A percentile compares a stretch with the other conserved stretches of the same genome.
These are phyloP conservation scores for Poecilia picta DNA, from an alignment of 2,797 vertebrate genomes.

Conservation along the genomic window DNA sequence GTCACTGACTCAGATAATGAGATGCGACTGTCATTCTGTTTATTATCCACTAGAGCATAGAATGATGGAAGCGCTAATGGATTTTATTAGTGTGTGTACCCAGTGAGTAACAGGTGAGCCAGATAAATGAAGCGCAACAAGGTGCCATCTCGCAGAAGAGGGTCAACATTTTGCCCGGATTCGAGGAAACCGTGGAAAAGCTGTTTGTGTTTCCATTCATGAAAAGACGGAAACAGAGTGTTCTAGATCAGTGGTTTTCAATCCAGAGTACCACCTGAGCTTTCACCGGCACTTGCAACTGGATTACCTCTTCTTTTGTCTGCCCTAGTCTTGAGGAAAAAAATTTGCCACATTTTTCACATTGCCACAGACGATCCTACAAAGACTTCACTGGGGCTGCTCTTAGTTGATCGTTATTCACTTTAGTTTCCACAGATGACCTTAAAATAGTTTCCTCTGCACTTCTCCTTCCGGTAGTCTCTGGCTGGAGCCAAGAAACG, in stretches of 20 bases:
- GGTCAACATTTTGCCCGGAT: background rate
- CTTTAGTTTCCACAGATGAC: slow-evolving; percentile 1
- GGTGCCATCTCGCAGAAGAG: background rate
- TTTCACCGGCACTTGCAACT: background rate
- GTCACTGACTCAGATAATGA: slow-evolving; percentile 45
- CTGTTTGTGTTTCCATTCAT: background rate
- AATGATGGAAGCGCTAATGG: slow-evolving; percentile 34
- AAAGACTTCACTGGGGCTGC: background rate
- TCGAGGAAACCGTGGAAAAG: background rate
- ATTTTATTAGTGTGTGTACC: slow-evolving; percentile 49
- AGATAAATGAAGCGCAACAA: slow-evolving; percentile 21
- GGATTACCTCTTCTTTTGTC: background rate
- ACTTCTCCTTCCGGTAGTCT: background rate
- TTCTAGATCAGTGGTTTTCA: background rate
- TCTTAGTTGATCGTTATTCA: background rate
- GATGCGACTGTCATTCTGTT: slow-evolving; percentile 32
- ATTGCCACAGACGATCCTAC: background rate
- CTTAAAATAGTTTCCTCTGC: slow-evolving; percentile 1
- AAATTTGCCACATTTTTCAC: background rate
- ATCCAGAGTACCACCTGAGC: background rate
- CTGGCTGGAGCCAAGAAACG: background rate
- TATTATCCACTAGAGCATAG: slow-evolving; percentile 29
- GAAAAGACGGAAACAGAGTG: background rate
- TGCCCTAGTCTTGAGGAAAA: background rate
- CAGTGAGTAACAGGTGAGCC: slow-evolving; percentile 28